Percentiles rank a stretch among this genome's conserved stretches.
Conservation (phyloP, 2,797 vertebrate genomes). For the Halcyon badia region DNA sequence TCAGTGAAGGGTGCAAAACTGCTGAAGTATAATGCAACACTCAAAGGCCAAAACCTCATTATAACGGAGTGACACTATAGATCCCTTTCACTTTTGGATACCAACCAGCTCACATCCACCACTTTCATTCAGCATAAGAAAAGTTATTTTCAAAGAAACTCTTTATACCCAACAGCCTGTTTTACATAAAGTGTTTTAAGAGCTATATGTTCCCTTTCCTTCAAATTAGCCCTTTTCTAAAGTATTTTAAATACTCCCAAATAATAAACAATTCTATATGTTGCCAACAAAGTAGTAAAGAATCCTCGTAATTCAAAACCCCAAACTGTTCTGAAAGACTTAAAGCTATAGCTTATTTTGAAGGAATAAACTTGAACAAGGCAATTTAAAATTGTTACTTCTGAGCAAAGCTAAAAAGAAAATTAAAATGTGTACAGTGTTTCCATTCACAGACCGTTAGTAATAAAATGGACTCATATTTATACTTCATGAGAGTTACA, state of each 20-base stretch:
- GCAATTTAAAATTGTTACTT: constrained; percentile 23
- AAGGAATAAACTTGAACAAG: neutral
- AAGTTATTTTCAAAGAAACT: neutral
- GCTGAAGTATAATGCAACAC: neutral
- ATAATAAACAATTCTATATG: neutral
- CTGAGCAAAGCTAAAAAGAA: constrained; percentile 33
- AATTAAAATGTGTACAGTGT: constrained; percentile 7
- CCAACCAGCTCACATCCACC: neutral
- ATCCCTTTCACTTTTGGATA: neutral
- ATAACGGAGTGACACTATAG: neutral
- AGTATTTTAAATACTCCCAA: neutral
- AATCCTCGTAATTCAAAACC: neutral
- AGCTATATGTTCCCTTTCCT: neutral
- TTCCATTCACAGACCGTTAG: neutral
- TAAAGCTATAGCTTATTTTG: neutral
- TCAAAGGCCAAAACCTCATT: neutral
- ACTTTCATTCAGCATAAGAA: neutral
- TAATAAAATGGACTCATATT: constrained; percentile 35
- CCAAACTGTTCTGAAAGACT: neutral
- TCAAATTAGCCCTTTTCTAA: neutral
- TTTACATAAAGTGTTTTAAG: neutral
- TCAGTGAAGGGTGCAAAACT: neutral
- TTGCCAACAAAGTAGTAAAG: neutral
- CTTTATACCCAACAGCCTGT: neutral
- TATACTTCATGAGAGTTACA: constrained; percentile 63